Conservation (phyloP, 2,113 vertebrate species). For the Antigone vipio region DNA sequence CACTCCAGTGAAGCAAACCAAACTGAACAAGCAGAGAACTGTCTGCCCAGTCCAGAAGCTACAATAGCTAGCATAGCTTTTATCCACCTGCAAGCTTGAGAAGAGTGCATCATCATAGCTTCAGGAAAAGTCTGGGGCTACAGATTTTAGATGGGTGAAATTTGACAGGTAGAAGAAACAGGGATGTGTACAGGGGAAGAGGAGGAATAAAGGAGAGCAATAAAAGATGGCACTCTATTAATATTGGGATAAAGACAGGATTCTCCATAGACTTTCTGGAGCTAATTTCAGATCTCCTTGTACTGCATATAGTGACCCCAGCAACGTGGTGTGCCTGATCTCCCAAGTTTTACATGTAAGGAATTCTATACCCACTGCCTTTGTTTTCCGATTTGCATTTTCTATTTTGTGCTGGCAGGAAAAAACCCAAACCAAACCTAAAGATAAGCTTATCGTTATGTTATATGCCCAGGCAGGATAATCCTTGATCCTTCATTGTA, state of each 20-base stretch:
- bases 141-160: not conserved
- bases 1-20: not conserved
- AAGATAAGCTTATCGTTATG: not conserved
- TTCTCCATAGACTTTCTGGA: not conserved
- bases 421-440: not conserved
- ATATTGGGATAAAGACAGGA: not conserved
- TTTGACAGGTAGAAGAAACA: not conserved
- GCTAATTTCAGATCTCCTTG: not conserved
- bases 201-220: not conserved
- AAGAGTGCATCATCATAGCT: not conserved
- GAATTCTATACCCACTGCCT: not conserved
- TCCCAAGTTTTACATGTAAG: not conserved
- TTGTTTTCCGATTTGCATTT: not conserved
- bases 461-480: not conserved
- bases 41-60: not conserved
- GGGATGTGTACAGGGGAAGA: not conserved
- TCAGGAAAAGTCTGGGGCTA: not conserved
- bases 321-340: not conserved
- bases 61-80: not conserved
- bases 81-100: not conserved
- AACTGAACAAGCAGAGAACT: not conserved
- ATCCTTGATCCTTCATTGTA: not conserved
- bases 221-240: not conserved
- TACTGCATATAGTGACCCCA: not conserved
- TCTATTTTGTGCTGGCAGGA: not conserved